Base-by-base conservation (phyloP, 2,113 vertebrate genomes). In the Rhinolophus ferrumequinum region DNA sequence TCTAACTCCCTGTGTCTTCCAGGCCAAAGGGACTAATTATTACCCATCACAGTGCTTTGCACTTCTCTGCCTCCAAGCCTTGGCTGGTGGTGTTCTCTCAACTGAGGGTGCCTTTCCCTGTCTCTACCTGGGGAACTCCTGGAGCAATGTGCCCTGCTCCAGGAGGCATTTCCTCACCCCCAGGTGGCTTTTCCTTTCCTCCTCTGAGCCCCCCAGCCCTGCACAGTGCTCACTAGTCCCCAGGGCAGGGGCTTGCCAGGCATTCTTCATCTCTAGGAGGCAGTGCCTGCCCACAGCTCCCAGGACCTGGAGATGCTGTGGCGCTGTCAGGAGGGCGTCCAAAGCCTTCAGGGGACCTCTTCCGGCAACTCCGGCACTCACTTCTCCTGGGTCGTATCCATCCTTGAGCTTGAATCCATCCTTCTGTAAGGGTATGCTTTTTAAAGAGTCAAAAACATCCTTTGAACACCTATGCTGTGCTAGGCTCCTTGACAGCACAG, bases 401-500 rank as follows among this genome's bases (percentile, higher is more conserved):
- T n/a, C n/a, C n/a, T n/a, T 58, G 89, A 95, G 24, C 18, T 80
- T n/a, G 66, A 88, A 18, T 28, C 47, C 38, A 50, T 58, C 2
- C 47, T 88, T 75, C 50, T 62, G 35, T 16, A 79, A 87, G 16
- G 47, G 16, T 38, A 64, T 89, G 50, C 62, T 82, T 96, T 92
- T 79, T 80, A 77, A 88, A 91, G 75, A 93, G 75, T 85, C 47
- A 95, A 38, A 88, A 75, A 62, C 26, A 89, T 90, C 87, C n/a
- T 88, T 94, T 82, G 90, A 96, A 41, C 67, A 62, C 12, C 10
- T 66, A 2, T 35, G 92, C 85, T 72, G 54, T 50, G 28, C 41
- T 76, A 72, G 24, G 38, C 66, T 93, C 38, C 35, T 41, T 88
- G 90, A 93, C 95, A 79, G 62, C 58, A 67, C 38, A 41, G 75